phyloP scores from a whole-genome alignment of 2,113 vertebrate genomes.

The Raja brachyura region DNA sequence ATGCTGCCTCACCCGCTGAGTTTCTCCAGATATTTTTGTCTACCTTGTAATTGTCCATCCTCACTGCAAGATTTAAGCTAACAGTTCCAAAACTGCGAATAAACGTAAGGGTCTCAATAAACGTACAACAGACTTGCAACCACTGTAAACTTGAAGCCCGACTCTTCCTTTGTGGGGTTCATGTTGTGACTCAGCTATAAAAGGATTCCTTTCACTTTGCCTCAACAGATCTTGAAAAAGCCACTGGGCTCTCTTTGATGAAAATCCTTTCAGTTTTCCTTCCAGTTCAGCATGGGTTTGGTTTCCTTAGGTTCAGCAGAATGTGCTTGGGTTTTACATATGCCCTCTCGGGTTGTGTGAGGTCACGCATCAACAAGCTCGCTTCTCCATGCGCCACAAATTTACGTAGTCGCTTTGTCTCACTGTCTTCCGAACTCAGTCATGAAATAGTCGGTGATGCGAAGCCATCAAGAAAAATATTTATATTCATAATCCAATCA shows the following conservation, averaged over 20 bases:
- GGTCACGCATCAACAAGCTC: neutral
- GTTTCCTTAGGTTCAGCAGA: conserved; percentile 61
- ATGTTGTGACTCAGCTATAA: conserved; percentile 49
- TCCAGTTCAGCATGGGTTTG: conserved; percentile 61
- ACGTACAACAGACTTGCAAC: conserved; percentile 41
- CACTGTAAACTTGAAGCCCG: conserved; percentile 58
- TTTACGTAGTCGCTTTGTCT: no score
- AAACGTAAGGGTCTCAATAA: neutral
- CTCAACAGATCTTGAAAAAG: conserved; percentile 59
- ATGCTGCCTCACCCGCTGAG: no score
- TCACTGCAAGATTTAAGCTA: neutral
- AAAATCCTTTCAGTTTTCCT: conserved; percentile 56
- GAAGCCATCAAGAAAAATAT: no score
- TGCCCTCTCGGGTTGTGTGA: conserved; percentile 40
- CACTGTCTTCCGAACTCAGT: no score
- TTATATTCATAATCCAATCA: no score
- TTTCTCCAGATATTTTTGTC: no score
- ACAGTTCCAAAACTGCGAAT: neutral
- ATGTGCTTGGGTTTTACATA: conserved; percentile 48
- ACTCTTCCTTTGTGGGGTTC: conserved; percentile 51
- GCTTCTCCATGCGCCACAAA: neutral
- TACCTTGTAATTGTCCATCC: neutral
- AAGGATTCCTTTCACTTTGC: conserved; percentile 52
- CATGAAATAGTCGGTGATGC: no score
- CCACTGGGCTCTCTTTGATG: conserved; percentile 59